Evolutionary conservation across 1,140 invertebrate genomes (phyloP), one percentile per base, ranked within the genome.

Genomic region (Lethrus apterus): DNA sequence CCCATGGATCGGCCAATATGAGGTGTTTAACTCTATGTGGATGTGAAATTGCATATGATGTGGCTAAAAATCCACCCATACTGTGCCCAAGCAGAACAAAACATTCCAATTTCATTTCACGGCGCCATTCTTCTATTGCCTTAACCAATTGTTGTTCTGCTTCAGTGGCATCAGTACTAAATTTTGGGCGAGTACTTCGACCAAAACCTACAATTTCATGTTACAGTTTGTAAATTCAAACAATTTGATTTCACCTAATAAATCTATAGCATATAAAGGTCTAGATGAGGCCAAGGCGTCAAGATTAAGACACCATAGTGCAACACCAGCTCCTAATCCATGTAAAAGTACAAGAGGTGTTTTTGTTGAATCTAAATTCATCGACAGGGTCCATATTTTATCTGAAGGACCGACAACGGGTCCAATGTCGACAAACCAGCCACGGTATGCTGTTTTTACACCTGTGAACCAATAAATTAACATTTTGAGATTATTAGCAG

Each of bases 1-100:
- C 96, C 95, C 95, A 99, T 0, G 95, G 92, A 71, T 99, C 96
- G 1, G 90, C 91, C 15, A 98, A 70, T 52, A 98, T 85, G 1
- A 98, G 68, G 70, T 98, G 93, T 45, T 85, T 77, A 0, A 98
- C 86, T 55, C 82, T 77, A 50, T 88, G 74, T 4, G 90, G 89
- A 74, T 88, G 81, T 35, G 79, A 75, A 10, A 97, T 75, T 0
- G 91, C 79, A 70, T 98, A 98, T 0, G 91, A 84, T n/a, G 88
- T 81, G 2, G 89, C 88, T 23, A 99, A 73, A 72, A 87, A 99
- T 1, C 89, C 95, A 33, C 95, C 95, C 70, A 97, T 84, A 47
- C 91, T 96, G 68, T 98, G 95, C 0, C 94, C 95, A 2, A 98
- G 66, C 10, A 98, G 61, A 34, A 97, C 81, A 67, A 98, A 86